Base-by-base conservation (phyloP, 2,888 invertebrate species). In the Cataglyphis rosenhaueri region DNA sequence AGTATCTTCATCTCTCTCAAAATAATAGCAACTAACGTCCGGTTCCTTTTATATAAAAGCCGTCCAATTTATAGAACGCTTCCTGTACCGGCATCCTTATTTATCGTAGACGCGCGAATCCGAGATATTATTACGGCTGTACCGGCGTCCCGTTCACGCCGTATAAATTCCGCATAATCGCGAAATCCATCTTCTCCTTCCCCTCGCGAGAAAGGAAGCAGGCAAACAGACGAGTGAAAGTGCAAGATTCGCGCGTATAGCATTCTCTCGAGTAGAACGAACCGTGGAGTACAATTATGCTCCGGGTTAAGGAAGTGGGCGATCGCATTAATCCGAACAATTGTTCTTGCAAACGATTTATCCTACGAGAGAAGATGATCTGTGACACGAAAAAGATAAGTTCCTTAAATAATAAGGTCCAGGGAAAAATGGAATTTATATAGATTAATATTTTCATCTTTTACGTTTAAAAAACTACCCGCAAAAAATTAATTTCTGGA, bases 81-180 rank as follows among this genome's bases (percentile, higher is more conserved):
- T 78, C 59, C 78, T 25, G 59, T 35, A 59, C 57, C 57, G 55
- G 66, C 41, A 70, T 78, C 78, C 59, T 70, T 79, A 79, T 79
- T 79, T 79, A 79, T 79, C 44, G 78, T 59, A 18, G 48, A 35
- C 59, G 78, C 59, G 78, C 70, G 71, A 79, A 70, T 21, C 71
- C 78, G 71, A 79, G 59, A 70, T 79, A 79, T 79, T 79, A 71
- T 79, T 79, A 79, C 70, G 78, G 59, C 78, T 78, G 70, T 78
- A 78, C 71, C 59, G 21, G 41, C 62, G 64, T 81, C 81, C 76
- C 62, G 78, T 75, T 71, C 81, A 81, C 62, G 75, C 75, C 41
- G 78, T 81, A 81, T 81, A 81, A 75, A 81, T 81, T 75, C 55
- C 81, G 81, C 64, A 71, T 81, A 81, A 79, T 79, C 78, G 35